Evolutionary conservation across 2,113 vertebrate species (phyloP), one percentile per base, ranked within the genome.

Genomic region (Dicaeum eximium): DNA sequence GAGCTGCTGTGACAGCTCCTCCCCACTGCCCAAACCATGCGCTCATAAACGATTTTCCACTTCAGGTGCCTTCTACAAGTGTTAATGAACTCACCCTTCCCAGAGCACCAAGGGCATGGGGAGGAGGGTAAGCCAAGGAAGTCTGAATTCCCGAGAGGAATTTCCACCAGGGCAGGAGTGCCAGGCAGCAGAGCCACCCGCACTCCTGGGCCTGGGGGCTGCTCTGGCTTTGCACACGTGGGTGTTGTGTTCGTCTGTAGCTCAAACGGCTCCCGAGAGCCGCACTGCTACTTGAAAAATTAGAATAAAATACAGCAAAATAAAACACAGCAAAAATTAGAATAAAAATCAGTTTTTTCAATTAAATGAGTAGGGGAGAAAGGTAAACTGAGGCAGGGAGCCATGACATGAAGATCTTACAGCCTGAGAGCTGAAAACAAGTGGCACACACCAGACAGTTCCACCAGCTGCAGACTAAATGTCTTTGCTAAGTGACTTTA

Each of bases 311-410:
- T 6, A 18, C 24, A 48, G 40, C 18, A 65, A 45, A 80, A 33
- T 23, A 3, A 84, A 85, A 65, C 3, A 19, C 24, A 30, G 61
- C 24, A 65, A 42, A 79, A 27, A 22, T 15, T 4, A 42, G 65
- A 51, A 66, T 45, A 50, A 53, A 71, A 73, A 19, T 7, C 4
- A 2, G 4, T 42, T 48, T 45, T 10, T 27, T 35, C 48, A 33
- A 18, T 30, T 54, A 50, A 86, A 50, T 64, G 3, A 69, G 13
- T 1, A 18, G 50, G 24, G 7, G 19, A 56, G 35, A 28, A 56
- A 89, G 73, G 92, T 44, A 95, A 96, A 94, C 78, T 65, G 81
- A 96, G 92, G 78, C 61, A 67, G 20, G 1, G 65, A 40, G 14
- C 13, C 9, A 30, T 13, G 50, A 38, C 25, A 45, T 25, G 24